Base-by-base conservation (phyloP, 2,113 vertebrate species). In the Scomber japonicus region DNA sequence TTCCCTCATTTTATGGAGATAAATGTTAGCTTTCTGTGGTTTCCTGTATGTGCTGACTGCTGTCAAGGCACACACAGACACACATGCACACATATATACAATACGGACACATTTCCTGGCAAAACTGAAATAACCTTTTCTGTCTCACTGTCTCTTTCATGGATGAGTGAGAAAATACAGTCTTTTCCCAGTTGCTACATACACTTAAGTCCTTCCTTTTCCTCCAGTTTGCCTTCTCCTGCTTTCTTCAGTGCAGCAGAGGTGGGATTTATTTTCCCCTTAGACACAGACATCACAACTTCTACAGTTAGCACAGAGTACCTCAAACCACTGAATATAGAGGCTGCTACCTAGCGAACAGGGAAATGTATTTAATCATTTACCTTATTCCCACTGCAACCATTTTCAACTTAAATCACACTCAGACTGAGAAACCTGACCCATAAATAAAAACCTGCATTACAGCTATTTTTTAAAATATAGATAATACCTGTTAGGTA, bases 21-120 rank as follows among this genome's bases (percentile, higher is more conserved):
- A 94, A 94, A 94, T 94, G 93, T 94, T 94, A 91, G 91, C 82
- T 88, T 92, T 92, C 86, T 89, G 91, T 91, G 91, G 87, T 92
- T 92, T 88, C 83, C 90, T 91, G 83, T 86, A 90, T 84, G 88
- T 59, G 31, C 84, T 70, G 77, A 81, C 75, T 86, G 78, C 88
- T 82, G 80, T 84, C 60, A 78, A 81, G 74, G 76, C 84, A 66
- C 80, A 69, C 57, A 61, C 2, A 46, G 71, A 45, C 63, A 60
- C 16, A 31, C 67, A 63, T 24, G 62, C 51, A 59, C 50, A 57
- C 70, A 57, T 24, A 67, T 16, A 62, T 60, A 35, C 62, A 81
- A 66, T 65, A 75, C 66, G 21, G 53, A 80, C 69, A 89, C 68
- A 80, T 81, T 92, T 88, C 82, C 83, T 82, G 85, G 77, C 73